Percentiles rank a stretch among this genome's conserved stretches.
Conservation (phyloP, 2,113 vertebrate species). For the Tachuris rubrigastra region DNA sequence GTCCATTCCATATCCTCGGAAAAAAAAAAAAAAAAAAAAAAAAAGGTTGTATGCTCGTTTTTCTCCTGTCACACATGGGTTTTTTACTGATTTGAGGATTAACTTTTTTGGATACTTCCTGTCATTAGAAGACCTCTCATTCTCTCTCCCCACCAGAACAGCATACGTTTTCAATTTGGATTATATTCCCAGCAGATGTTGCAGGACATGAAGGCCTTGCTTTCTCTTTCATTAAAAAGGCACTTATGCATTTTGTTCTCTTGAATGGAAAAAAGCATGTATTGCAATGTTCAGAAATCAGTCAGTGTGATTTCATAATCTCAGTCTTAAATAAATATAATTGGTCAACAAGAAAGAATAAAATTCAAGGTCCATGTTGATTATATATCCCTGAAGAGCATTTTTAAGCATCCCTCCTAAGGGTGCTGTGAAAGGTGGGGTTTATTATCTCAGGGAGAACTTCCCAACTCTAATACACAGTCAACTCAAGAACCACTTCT, state of each 20-base stretch:
- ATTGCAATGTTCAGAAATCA: constrained; percentile 40
- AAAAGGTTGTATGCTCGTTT: constrained; percentile 13
- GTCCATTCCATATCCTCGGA: not conserved
- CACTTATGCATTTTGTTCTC: constrained; percentile 36
- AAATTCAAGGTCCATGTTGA: not conserved
- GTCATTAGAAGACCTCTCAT: constrained; percentile 31
- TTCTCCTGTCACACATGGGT: constrained; percentile 48
- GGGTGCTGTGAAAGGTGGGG: not conserved
- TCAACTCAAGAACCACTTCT: not conserved
- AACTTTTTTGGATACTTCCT: constrained; percentile 55
- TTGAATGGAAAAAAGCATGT: constrained; percentile 49
- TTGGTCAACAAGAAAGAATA: not conserved
- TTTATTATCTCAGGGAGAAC: not conserved
- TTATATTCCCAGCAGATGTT: constrained; percentile 69
- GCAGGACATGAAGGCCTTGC: constrained; percentile 47
- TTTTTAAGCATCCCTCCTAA: not conserved
- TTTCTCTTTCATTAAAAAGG: constrained; percentile 69
- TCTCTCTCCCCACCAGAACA: not conserved
- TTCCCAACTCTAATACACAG: not conserved
- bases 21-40: not conserved
- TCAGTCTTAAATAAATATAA: not conserved
- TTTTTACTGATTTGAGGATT: constrained; percentile 56
- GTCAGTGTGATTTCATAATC: constrained; percentile 22
- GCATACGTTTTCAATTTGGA: constrained; percentile 74
- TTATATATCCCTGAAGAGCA: not conserved